phyloP scores from a whole-genome alignment of 2,888 invertebrate genomes.

The Charanyca ferruginea region DNA sequence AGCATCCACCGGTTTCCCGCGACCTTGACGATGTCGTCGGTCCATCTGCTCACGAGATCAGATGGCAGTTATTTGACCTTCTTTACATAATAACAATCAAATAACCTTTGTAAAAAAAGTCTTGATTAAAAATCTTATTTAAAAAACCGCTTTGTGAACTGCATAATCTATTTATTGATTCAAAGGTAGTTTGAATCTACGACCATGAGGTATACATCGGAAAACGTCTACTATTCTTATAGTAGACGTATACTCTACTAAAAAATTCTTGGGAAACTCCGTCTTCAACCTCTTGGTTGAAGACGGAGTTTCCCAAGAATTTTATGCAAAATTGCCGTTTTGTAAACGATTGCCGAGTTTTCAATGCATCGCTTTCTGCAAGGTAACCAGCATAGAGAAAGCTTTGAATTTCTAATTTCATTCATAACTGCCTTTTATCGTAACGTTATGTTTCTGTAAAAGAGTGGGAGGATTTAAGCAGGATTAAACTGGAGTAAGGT shows the following conservation, averaged over 20 bases:
- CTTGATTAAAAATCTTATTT: constrained; percentile 46
- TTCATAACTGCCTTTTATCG: constrained; percentile 31
- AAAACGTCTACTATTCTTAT: constrained; percentile 69
- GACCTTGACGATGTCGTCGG: too few relatives aligned
- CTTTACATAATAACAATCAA: background rate
- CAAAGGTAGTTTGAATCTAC: constrained; percentile 64
- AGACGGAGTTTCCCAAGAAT: constrained; percentile 71
- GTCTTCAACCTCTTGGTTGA: constrained; percentile 71
- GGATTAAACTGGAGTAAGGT: background rate
- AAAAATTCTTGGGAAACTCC: constrained; percentile 71
- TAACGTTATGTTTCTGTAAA: constrained; percentile 20
- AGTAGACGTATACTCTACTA: too few relatives aligned
- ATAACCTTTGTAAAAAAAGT: background rate
- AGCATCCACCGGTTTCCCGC: too few relatives aligned
- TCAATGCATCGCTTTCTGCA: constrained; percentile 56
- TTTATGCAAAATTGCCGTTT: constrained; percentile 77
- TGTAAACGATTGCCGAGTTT: constrained; percentile 71
- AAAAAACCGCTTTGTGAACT: constrained; percentile 32
- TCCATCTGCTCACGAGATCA: too few relatives aligned
- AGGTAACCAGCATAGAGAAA: constrained; percentile 56
- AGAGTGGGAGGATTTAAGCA: background rate
- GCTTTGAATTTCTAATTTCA: constrained; percentile 49
- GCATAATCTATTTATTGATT: constrained; percentile 55
- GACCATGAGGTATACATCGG: constrained; percentile 67
- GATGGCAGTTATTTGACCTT: too few relatives aligned